Evolutionary conservation across 2,888 invertebrate genomes (phyloP), one percentile per base, ranked within the genome.

Genomic region (Saturnia japonica): DNA sequence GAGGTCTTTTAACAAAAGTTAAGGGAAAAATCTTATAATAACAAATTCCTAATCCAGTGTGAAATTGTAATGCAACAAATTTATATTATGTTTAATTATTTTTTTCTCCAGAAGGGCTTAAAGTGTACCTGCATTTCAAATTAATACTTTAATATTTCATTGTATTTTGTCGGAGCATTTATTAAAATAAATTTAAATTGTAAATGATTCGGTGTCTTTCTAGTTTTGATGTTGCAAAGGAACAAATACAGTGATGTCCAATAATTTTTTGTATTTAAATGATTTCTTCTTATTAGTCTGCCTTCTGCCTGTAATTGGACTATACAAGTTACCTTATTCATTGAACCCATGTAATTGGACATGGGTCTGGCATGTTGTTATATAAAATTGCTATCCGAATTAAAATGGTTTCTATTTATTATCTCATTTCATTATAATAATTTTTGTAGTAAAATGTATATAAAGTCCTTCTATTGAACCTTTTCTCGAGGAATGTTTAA

Each of bases 291-390:
- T 14, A 25, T 25, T 11, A 4, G 2, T 51, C 19, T 2, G 19
- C 47, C 47, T 51, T 19, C 54, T n/a, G 1, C 25, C 14, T 60
- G 25, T 60, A 60, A 60, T 60, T 60, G 25, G 28, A 14, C 28
- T 60, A 60, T 28, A 28, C 28, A 60, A 28, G 57, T 60, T 69
- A 71, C 73, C 72, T 73, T 73, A 75, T 75, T 75, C 72, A 73
- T 68, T 60, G 68, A 68, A 42, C 68, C 68, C 40, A 40, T 34
- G 42, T 68, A 68, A 68, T 68, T 67, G 71, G 69, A 66, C 66
- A 67, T 19, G 64, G 62, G 45, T 62, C 14, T 60, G 57, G 57
- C 57, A 60, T 60, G 28, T 60, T 28, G 25, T 60, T 60, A 28
- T 60, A 60, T 16, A 57, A 57, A 57, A 57, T 60, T 16, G 28